phyloP scores from a whole-genome alignment of 2,888 invertebrate genomes.

The Platypus cylindrus region DNA sequence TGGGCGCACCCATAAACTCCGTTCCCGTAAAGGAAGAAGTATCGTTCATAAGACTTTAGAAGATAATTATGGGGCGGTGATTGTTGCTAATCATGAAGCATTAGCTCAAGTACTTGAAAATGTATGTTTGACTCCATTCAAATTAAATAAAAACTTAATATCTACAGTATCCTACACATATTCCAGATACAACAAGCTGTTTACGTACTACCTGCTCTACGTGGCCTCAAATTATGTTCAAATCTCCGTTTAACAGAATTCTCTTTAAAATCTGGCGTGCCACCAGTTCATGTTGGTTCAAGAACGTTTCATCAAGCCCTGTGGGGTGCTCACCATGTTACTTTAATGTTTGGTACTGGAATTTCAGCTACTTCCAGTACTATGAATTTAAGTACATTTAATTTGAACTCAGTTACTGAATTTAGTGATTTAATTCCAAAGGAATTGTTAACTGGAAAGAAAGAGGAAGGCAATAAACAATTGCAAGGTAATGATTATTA shows the following conservation, averaged over 20 bases:
- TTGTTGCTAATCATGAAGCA: slow-evolving; percentile 82
- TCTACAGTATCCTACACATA: too few relatives aligned
- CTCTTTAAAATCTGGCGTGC: slow-evolving; percentile 35
- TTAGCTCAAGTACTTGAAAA: slow-evolving; percentile 80
- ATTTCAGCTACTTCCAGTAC: slow-evolving; percentile 39
- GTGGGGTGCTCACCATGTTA: slow-evolving; percentile 61
- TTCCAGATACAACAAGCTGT: slow-evolving; percentile 56
- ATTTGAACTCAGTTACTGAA: slow-evolving; percentile 63
- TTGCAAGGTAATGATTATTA: slow-evolving; percentile 46
- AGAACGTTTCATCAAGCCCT: slow-evolving; percentile 63
- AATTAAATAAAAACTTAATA: too few relatives aligned
- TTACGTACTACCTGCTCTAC: slow-evolving; percentile 51
- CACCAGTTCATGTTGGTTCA: slow-evolving; percentile 44
- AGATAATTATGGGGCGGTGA: slow-evolving; percentile 82
- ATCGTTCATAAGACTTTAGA: slow-evolving; percentile 76
- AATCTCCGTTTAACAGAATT: slow-evolving; percentile 67
- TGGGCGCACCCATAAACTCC: slow-evolving; percentile 39
- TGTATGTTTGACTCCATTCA: slow-evolving; percentile 36
- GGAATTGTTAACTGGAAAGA: slow-evolving; percentile 42
- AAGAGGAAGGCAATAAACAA: slow-evolving; percentile 46
- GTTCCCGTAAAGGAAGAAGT: slow-evolving; percentile 68
- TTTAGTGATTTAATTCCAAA: slow-evolving; percentile 67
- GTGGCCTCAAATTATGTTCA: slow-evolving; percentile 58
- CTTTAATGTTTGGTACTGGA: slow-evolving; percentile 53
- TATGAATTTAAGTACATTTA: slow-evolving; percentile 45